Percentiles rank a stretch among this genome's conserved stretches.
Evolutionary conservation across 2,113 vertebrate species (phyloP).

Genomic region (Lates calcarifer): DNA sequence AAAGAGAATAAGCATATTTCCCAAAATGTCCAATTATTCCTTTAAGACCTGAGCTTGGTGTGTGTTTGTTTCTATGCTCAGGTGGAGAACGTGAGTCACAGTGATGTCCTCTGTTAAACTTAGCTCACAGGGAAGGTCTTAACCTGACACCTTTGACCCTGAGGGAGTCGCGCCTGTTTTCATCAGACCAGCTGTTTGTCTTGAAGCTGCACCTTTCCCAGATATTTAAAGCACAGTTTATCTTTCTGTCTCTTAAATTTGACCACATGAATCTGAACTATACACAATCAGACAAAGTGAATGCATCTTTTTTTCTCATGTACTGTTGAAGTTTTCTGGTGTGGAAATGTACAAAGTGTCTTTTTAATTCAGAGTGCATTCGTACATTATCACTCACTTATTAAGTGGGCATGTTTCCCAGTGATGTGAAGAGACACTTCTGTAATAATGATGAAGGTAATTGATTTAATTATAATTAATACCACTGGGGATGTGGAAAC

Average conservation of each 20-base stretch:
- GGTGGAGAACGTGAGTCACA: conserved; percentile 27
- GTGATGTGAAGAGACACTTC: neutral
- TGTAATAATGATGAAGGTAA: neutral
- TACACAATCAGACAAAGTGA: neutral
- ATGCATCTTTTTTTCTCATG: neutral
- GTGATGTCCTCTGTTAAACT: conserved; percentile 13
- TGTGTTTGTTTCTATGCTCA: neutral
- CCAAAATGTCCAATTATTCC: no score
- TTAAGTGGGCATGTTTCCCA: conserved; percentile 4
- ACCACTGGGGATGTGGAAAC: neutral
- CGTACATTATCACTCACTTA: conserved; percentile 15
- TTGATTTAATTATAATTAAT: conserved; percentile 4
- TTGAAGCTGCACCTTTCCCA: neutral
- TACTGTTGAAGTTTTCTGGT: neutral
- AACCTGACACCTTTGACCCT: neutral
- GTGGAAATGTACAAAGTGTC: neutral
- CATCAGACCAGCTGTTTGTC: neutral
- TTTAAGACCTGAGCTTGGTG: neutral
- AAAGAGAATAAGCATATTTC: no score
- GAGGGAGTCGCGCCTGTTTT: neutral
- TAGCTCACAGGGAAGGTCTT: conserved; percentile 6
- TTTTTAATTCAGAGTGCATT: neutral
- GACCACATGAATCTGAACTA: neutral
- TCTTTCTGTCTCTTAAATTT: no score
- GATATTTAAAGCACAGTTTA: neutral